Evolutionary conservation across 2,797 vertebrate genomes (phyloP).

Genomic region (Columba guinea): DNA sequence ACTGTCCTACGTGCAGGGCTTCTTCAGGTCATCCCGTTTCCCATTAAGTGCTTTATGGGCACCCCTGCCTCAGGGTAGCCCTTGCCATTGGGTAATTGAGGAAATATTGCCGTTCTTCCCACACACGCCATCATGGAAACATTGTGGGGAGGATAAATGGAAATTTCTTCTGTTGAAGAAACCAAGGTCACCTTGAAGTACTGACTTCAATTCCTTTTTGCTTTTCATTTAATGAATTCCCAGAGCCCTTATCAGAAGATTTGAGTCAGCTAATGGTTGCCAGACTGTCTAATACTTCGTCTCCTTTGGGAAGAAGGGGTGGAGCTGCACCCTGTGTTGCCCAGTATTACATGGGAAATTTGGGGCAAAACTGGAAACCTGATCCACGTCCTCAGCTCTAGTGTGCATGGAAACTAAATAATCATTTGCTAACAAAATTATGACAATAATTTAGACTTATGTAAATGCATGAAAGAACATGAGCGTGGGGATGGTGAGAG

Average conservation of each 20-base stretch:
- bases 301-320: neutral
- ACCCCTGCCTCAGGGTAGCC: neutral
- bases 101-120: neutral
- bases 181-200: neutral
- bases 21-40: fast-evolving
- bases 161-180: neutral
- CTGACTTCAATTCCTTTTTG: neutral
- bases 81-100: neutral
- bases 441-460: neutral
- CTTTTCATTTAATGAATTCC: neutral
- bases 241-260: neutral
- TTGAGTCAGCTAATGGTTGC: neutral
- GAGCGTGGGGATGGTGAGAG: neutral
- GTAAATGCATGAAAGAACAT: neutral
- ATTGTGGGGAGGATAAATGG: neutral
- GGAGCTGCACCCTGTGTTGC: neutral
- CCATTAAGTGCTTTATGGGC: neutral
- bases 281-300: neutral
- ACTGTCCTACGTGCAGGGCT: fast-evolving
- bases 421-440: neutral
- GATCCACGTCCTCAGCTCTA: neutral
- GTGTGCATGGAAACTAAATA: neutral
- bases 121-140: neutral
- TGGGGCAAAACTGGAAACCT: neutral
- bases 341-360: neutral